These are phyloP conservation scores for Huso huso DNA, from an alignment of 2,797 vertebrate genomes.

Conservation along the genomic window DNA sequence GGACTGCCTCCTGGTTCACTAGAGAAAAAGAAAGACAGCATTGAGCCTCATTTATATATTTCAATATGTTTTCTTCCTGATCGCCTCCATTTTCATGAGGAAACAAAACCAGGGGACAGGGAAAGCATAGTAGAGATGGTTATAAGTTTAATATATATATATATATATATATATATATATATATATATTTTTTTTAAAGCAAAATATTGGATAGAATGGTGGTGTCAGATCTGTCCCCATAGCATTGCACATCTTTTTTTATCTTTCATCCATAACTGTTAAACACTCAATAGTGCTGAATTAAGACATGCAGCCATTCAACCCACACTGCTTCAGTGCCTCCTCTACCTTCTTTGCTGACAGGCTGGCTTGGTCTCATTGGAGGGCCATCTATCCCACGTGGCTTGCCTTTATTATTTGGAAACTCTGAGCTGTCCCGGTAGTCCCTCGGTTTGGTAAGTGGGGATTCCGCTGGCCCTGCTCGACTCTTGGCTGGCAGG, in stretches of 20 bases:
- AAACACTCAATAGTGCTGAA: too few relatives aligned
- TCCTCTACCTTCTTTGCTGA: slow-evolving; percentile 45
- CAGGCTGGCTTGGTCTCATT: slow-evolving; percentile 34
- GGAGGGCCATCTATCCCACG: slow-evolving; percentile 39
- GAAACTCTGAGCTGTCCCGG: slow-evolving; percentile 72
- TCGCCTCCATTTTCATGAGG: too few relatives aligned
- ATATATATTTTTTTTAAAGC: neutral
- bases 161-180: slow-evolving; percentile 5
- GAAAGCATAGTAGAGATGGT: too few relatives aligned
- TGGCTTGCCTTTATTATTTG: slow-evolving; percentile 52
- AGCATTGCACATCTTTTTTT: neutral
- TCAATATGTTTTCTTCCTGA: neutral
- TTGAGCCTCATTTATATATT: neutral
- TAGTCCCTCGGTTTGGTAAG: slow-evolving; percentile 67
- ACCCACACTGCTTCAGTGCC: neutral
- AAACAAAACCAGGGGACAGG: too few relatives aligned
- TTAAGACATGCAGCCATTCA: too few relatives aligned
- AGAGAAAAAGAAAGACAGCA: slow-evolving; percentile 13
- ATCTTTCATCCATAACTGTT: too few relatives aligned
- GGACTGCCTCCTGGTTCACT: slow-evolving; percentile 46
- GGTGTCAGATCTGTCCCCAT: too few relatives aligned
- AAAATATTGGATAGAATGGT: too few relatives aligned
- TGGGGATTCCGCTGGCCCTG: slow-evolving; percentile 35
- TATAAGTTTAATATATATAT: slow-evolving; percentile 13
- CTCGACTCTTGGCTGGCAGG: slow-evolving; percentile 70